These are phyloP conservation scores for Anguilla obscura DNA, from an alignment of 2,797 vertebrate genomes.

Conservation along the genomic window DNA sequence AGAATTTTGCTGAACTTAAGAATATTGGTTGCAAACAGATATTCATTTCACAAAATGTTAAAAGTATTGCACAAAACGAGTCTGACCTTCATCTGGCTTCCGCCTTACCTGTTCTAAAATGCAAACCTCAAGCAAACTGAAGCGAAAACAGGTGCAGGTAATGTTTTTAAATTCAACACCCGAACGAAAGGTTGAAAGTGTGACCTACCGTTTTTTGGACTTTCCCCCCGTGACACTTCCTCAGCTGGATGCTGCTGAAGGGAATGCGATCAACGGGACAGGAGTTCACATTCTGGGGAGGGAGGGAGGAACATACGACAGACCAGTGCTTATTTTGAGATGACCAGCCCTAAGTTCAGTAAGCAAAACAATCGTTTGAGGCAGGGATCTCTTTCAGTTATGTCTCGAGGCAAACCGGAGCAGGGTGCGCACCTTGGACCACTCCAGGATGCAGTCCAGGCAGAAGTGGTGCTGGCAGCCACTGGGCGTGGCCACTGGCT, in stretches of 20 bases:
- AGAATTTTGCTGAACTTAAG: neutral
- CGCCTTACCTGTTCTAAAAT: neutral
- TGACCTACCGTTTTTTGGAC: conserved; percentile 83
- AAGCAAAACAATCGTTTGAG: neutral
- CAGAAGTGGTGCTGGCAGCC: conserved; percentile 95
- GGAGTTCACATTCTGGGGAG: conserved; percentile 88
- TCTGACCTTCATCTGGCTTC: neutral
- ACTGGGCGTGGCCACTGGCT: conserved; percentile 92
- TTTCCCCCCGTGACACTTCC: conserved; percentile 83
- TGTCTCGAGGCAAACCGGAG: neutral
- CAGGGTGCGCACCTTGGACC: conserved; percentile 83
- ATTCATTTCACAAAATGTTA: neutral
- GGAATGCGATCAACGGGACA: conserved; percentile 92
- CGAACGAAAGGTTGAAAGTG: neutral
- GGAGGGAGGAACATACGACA: neutral
- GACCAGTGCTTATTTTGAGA: neutral
- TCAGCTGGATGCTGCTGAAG: conserved; percentile 84
- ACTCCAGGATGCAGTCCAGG: conserved; percentile 93
- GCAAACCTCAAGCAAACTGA: neutral
- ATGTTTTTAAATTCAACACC: neutral
- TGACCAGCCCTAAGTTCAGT: neutral
- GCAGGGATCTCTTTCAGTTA: neutral
- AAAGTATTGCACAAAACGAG: neutral
- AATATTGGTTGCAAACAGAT: neutral
- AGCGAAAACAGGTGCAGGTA: neutral